A percentile compares a stretch with the other conserved stretches of the same genome.
Conservation (phyloP, 1,140 invertebrate species). For the Drosophila melanica region DNA sequence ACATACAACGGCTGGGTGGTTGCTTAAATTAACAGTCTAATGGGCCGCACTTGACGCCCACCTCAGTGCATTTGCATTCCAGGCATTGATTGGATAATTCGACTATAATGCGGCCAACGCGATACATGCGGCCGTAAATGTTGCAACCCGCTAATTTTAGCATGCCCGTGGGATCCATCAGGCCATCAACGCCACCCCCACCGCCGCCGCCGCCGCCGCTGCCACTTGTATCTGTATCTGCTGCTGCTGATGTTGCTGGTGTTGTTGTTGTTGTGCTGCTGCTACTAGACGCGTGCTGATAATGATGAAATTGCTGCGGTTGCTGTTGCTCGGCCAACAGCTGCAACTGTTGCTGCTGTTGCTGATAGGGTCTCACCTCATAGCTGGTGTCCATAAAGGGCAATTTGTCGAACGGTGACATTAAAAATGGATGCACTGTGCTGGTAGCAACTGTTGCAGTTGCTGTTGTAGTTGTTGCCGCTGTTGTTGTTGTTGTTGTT, state of each 20-base stretch:
- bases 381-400: conserved; percentile 83
- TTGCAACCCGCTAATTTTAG: conserved; percentile 94
- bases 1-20: neutral
- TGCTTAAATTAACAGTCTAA: conserved; percentile 86
- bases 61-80: conserved; percentile 93
- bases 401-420: conserved; percentile 81
- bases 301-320: conserved; percentile 70
- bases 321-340: conserved; percentile 44
- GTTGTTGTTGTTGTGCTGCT: conserved; percentile 37
- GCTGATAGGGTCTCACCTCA: conserved; percentile 69
- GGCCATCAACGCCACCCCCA: neutral
- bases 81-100: conserved; percentile 93
- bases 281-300: conserved; percentile 64
- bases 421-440: conserved; percentile 75
- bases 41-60: conserved; percentile 93
- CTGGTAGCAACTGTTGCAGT: conserved; percentile 33
- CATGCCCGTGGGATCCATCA: conserved; percentile 84
- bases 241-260: conserved; percentile 18
- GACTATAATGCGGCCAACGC: conserved; percentile 91
- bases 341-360: conserved; percentile 51
- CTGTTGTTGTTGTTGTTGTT: conserved; percentile 31
- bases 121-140: conserved; percentile 95
- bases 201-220: no score
- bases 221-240: conserved; percentile 10
- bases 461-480: conserved; percentile 28